phyloP scores from a whole-genome alignment of 2,797 vertebrate species.

The Micrastur ruficollis region DNA sequence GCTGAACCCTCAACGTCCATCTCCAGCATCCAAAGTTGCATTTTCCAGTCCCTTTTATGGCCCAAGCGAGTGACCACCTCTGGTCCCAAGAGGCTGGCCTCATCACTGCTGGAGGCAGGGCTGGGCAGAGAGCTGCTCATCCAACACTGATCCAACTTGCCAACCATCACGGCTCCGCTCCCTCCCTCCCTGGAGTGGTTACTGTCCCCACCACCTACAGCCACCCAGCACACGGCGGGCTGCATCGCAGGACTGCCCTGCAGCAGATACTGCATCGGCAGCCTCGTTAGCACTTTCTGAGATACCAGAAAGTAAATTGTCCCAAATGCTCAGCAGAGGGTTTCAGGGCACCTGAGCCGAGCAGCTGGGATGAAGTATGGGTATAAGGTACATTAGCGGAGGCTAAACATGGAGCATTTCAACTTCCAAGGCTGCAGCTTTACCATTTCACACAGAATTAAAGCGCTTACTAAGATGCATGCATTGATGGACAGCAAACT shows the following conservation, averaged over 20 bases:
- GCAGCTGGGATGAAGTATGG: neutral
- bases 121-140: neutral
- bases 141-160: neutral
- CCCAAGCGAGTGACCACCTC: neutral
- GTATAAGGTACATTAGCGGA: neutral
- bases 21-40: neutral
- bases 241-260: accelerated
- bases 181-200: accelerated
- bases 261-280: accelerated
- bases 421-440: neutral
- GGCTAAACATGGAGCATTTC: neutral
- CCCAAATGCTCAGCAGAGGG: neutral
- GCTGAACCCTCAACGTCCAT: neutral
- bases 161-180: neutral
- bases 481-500: neutral
- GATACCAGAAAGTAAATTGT: neutral
- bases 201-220: neutral
- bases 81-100: neutral
- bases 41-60: neutral
- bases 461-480: neutral
- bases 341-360: neutral
- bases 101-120: neutral
- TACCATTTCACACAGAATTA: neutral
- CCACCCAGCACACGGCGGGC: accelerated
- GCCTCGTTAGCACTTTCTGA: neutral